These are phyloP conservation scores for Coremacera marginata DNA, from an alignment of 2,888 invertebrate species.

Conservation along the genomic window DNA sequence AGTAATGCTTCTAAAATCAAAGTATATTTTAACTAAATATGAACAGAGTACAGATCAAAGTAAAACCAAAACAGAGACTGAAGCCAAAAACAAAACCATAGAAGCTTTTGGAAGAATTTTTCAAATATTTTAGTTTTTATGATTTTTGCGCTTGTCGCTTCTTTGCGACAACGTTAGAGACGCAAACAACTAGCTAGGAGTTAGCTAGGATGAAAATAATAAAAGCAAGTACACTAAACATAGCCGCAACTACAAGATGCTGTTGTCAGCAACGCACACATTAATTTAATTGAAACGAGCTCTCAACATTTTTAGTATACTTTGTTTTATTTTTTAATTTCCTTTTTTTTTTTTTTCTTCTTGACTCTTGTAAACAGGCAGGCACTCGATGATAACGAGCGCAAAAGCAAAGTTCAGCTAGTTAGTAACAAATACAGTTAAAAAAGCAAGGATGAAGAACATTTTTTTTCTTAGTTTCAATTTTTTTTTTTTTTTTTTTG, in stretches of 20 bases:
- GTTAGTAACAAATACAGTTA: no score
- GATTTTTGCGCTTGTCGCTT: neutral
- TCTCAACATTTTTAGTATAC: slow-evolving; percentile 40
- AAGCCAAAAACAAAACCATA: neutral
- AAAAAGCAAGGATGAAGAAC: no score
- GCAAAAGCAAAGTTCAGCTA: no score
- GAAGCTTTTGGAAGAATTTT: slow-evolving; percentile 25
- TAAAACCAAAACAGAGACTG: neutral
- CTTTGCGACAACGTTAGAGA: neutral
- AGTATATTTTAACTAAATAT: neutral
- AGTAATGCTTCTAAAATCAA: neutral
- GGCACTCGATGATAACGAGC: no score
- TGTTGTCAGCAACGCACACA: slow-evolving; percentile 44
- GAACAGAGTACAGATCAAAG: neutral
- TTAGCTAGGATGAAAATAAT: neutral
- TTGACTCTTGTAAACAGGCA: no score
- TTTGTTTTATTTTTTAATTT: no score
- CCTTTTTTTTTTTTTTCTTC: no score
- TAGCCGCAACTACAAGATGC: slow-evolving; percentile 20
- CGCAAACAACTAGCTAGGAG: neutral
- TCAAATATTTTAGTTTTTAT: neutral
- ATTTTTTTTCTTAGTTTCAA: no score
- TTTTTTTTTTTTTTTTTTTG: no score
- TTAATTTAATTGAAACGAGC: slow-evolving; percentile 54
- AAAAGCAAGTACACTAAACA: neutral